Evolutionary conservation across 2,797 vertebrate species (phyloP), one percentile per base, ranked within the genome.

Genomic region (Gymnothorax reevesii): DNA sequence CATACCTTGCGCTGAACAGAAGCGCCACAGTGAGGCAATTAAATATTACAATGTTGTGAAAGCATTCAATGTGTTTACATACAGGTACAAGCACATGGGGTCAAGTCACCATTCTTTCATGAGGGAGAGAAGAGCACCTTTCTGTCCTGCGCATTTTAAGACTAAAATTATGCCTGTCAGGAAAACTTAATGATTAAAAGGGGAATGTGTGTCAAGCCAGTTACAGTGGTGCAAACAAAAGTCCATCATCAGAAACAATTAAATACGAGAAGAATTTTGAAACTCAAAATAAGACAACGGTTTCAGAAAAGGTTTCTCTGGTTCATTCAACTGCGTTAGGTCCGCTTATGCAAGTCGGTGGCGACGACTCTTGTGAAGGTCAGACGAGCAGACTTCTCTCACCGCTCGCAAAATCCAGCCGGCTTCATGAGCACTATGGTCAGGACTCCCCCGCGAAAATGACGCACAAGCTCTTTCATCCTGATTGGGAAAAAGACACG

Each of bases 81-180:
- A 94, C 93, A 92, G 94, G 93, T 95, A 95, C 93, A 91, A 95
- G 90, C 89, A 93, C 92, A 84, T 84, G 88, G 90, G 82, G 42
- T 83, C 83, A 57, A 42, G 88, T 89, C 88, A 88, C 71, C 84
- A 77, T 75, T 83, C 73, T 77, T 87, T 33, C 52, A 71, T 75
- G 69, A 62, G 57, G 52, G 85, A 86, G 0, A 55, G 25, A 86
- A 27, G 49, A 22, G 8, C 42, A 57, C 25, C 15, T 60, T 60
- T 73, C 27, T 73, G 12, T 73, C 71, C 27, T 5, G 15, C 13
- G 42, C n/a, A 7, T 91, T 91, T 64, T 93, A 57, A 33, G 66
- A 55, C 52, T 73, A 75, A 77, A 77, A 25, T 77, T 20, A 27
- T 80, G 1, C 52, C 22, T 79, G 7, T 6, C 42, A 17, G 49